Evolutionary conservation across 1,140 invertebrate genomes (phyloP).

Genomic region (Uloborus diversus): DNA sequence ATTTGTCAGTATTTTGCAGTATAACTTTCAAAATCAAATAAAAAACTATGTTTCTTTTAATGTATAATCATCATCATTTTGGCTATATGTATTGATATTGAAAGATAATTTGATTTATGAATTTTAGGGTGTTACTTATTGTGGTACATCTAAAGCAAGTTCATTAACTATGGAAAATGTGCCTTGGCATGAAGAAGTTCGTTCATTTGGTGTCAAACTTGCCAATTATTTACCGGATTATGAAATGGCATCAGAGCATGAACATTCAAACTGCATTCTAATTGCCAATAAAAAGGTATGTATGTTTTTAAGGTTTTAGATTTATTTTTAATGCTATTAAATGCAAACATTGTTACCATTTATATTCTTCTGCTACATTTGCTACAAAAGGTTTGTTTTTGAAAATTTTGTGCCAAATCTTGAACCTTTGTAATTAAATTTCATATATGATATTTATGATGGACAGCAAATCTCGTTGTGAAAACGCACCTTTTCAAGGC

Average conservation of each 20-base stretch:
- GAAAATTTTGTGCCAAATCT: too few species aligned
- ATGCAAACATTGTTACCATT: not conserved
- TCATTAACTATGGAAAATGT: conserved; percentile 74
- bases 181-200: conserved; percentile 74
- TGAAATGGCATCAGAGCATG: conserved; percentile 73
- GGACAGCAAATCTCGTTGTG: too few species aligned
- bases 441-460: too few species aligned
- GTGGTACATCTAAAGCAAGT: conserved; percentile 72
- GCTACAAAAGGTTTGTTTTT: too few species aligned
- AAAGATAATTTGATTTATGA: not conserved
- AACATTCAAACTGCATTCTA: conserved; percentile 75
- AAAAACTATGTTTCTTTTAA: too few species aligned
- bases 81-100: too few species aligned
- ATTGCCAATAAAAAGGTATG: conserved; percentile 71
- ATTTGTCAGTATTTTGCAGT: too few species aligned
- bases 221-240: conserved; percentile 68
- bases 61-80: too few species aligned
- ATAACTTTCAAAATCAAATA: too few species aligned
- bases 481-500: too few species aligned
- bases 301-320: not conserved
- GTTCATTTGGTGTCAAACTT: conserved; percentile 69
- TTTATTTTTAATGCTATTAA: not conserved
- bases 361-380: not conserved
- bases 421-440: too few species aligned
- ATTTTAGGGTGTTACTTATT: conserved; percentile 73